Conservation (phyloP, 37 sponge, comb jelly and placozoan species). For the Oopsacas minuta region DNA sequence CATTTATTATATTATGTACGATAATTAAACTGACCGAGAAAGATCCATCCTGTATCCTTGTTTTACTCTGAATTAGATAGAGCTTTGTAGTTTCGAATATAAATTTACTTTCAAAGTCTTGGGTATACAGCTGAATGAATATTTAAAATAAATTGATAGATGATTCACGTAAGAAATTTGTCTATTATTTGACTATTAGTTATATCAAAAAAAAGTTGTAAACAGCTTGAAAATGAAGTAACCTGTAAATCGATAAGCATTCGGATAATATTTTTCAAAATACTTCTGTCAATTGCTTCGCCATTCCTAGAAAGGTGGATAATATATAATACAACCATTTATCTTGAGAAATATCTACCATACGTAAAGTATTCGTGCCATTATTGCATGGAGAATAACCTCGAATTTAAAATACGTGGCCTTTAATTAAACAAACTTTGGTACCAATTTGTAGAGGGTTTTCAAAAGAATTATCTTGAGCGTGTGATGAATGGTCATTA, state of each 20-base stretch:
- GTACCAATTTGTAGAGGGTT: too few species aligned
- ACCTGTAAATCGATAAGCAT: constrained; percentile 84
- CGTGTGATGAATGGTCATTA: too few species aligned
- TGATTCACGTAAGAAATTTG: too few species aligned
- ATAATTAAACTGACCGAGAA: not conserved
- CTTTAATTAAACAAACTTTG: too few species aligned
- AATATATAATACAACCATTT: too few species aligned
- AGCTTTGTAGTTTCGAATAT: not conserved
- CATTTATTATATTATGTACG: not conserved
- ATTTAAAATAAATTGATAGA: not conserved
- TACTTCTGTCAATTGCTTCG: constrained; percentile 50
- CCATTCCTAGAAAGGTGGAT: constrained; percentile 49
- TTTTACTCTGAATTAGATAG: not conserved
- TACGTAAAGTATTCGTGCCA: too few species aligned
- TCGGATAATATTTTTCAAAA: constrained; percentile 60
- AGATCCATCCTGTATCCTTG: not conserved
- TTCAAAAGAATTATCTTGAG: too few species aligned
- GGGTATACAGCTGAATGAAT: not conserved
- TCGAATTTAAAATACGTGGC: too few species aligned
- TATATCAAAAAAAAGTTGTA: not conserved
- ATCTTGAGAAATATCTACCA: too few species aligned
- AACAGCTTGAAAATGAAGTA: not conserved
- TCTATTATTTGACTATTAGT: too few species aligned
- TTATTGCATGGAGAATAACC: too few species aligned
- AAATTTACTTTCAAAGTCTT: not conserved